Conservation (phyloP, 2,113 vertebrate genomes). For the Perca fluviatilis region DNA sequence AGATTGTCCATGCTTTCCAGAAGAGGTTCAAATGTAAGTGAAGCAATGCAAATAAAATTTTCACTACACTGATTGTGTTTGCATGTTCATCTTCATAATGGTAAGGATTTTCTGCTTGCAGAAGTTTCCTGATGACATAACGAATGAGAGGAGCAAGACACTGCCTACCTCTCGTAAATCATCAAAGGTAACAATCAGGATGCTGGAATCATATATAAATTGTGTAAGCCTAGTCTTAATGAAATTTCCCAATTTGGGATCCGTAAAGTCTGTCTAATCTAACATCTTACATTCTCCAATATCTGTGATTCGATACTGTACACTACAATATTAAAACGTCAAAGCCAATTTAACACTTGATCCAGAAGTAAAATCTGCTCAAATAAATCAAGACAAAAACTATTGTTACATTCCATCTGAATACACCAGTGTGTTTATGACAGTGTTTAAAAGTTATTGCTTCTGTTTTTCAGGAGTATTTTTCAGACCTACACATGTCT, state of each 20-base stretch:
- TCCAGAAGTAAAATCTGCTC: background rate
- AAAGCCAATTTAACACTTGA: background rate
- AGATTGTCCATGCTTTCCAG: slow-evolving; percentile 53
- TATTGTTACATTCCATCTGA: background rate
- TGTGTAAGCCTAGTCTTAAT: too few relatives aligned
- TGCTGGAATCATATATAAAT: background rate
- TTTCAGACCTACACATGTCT: slow-evolving; percentile 2
- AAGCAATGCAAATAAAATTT: background rate
- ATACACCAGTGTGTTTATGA: background rate
- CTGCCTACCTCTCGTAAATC: slow-evolving; percentile 10
- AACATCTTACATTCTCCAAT: too few relatives aligned
- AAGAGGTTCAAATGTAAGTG: slow-evolving; percentile 78
- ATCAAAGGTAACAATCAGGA: slow-evolving; percentile 49
- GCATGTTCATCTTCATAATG: background rate
- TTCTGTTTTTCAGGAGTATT: slow-evolving; percentile 47
- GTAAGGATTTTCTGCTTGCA: background rate
- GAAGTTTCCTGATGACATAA: slow-evolving; percentile 52
- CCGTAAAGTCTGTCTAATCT: too few relatives aligned
- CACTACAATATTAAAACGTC: too few relatives aligned
- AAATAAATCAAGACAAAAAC: background rate
- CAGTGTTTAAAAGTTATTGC: background rate
- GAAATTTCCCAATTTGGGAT: too few relatives aligned
- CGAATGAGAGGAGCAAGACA: slow-evolving; percentile 7
- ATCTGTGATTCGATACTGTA: background rate
- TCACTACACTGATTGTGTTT: background rate